Evolutionary conservation across 1,140 invertebrate species (phyloP).

Genomic region (Chymomyza costata): DNA sequence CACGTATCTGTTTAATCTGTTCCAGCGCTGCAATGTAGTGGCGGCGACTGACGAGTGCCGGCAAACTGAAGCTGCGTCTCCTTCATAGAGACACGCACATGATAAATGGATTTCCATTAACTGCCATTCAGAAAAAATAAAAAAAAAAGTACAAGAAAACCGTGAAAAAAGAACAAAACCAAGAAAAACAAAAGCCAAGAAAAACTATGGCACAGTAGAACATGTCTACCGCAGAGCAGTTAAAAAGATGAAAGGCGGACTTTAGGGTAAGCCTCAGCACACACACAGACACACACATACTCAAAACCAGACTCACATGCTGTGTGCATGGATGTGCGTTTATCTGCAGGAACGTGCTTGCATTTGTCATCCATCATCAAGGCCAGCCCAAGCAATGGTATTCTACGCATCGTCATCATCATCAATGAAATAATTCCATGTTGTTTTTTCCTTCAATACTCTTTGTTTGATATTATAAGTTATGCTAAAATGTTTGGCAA

Average conservation of each 20-base stretch:
- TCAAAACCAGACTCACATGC: no score
- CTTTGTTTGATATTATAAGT: no score
- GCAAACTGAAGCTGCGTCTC: conserved; percentile 8
- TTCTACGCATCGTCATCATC: background rate
- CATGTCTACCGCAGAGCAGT: background rate
- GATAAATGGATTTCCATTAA: conserved; percentile 74
- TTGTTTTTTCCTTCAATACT: no score
- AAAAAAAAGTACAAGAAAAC: conserved; percentile 1
- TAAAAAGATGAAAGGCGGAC: background rate
- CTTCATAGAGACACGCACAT: conserved; percentile 50
- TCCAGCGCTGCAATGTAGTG: no score
- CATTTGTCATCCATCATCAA: conserved; percentile 67
- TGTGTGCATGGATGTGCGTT: no score
- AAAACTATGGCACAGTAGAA: no score
- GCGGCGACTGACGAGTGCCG: conserved; percentile 1
- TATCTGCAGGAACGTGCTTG: no score
- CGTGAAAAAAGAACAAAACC: conserved; percentile 18
- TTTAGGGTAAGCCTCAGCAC: no score
- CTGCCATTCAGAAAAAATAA: conserved; percentile 44
- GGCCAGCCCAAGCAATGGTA: no score
- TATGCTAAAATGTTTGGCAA: no score
- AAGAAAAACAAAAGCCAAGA: conserved; percentile 26
- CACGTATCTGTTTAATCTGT: conserved; percentile 18
- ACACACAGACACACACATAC: no score
- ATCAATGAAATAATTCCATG: background rate